Conservation (phyloP, 2,797 vertebrate species). For the Tadarida brasiliensis region DNA sequence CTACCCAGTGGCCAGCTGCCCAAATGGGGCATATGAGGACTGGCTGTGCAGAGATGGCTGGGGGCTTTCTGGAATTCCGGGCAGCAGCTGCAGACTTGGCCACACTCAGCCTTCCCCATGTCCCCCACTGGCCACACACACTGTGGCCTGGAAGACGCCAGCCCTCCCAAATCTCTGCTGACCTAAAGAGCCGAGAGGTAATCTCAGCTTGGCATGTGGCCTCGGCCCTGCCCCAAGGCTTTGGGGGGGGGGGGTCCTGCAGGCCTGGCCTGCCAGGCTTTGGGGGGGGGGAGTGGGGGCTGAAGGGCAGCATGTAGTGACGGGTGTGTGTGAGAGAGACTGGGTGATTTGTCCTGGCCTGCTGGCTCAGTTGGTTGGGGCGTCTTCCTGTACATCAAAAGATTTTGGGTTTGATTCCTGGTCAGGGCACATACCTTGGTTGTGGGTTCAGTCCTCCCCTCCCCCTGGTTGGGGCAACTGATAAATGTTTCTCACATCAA, state of each 20-base stretch:
- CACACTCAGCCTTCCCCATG: background rate
- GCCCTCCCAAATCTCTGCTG: background rate
- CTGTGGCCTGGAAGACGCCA: background rate
- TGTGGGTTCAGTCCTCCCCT: no score
- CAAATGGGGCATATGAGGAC: background rate
- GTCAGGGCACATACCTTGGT: no score
- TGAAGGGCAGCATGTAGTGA: background rate
- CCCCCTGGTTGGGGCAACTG: no score
- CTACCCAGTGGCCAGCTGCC: background rate
- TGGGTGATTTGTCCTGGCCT: background rate
- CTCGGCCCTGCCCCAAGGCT: background rate
- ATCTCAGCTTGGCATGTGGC: background rate
- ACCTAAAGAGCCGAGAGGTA: background rate
- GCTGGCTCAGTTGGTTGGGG: background rate
- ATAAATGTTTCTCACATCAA: background rate
- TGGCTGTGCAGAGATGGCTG: background rate
- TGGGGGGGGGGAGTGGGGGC: background rate
- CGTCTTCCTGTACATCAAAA: fast-evolving
- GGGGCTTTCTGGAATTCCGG: background rate
- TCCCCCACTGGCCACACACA: background rate
- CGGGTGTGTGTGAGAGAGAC: fast-evolving
- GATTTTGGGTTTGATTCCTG: background rate
- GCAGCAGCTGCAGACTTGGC: background rate
- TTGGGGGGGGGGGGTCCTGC: background rate
- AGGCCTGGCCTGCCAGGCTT: background rate